Evolutionary conservation across 2,797 vertebrate genomes (phyloP).

Genomic region (Oreochromis grahami): DNA sequence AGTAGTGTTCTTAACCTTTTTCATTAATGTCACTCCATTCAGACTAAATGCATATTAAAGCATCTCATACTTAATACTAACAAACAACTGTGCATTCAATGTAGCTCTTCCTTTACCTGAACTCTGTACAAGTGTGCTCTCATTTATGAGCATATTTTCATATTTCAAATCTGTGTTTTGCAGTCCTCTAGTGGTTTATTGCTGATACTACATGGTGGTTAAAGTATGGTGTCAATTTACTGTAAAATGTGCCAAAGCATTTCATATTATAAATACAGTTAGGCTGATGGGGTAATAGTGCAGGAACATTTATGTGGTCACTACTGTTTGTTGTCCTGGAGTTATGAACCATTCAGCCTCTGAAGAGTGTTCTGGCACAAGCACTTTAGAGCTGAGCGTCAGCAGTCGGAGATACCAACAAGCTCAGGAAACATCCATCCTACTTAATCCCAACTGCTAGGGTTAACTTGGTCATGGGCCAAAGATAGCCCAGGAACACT

Average conservation of each 20-base stretch:
- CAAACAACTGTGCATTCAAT: not conserved
- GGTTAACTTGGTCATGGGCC: not conserved
- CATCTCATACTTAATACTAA: not conserved
- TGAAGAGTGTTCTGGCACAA: not conserved
- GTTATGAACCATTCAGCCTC: not conserved
- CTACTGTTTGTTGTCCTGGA: not conserved
- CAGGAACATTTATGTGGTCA: not conserved
- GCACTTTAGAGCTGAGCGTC: not conserved
- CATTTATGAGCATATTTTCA: not conserved
- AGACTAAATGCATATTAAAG: not conserved
- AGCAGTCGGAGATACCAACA: not conserved
- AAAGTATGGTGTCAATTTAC: not conserved
- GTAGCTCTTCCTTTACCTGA: not conserved
- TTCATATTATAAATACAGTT: not conserved
- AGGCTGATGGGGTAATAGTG: not conserved
- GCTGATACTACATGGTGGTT: not conserved
- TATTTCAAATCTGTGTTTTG: not conserved
- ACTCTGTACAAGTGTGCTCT: not conserved
- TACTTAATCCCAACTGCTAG: slow-evolving; percentile 4
- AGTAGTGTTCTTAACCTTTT: not conserved
- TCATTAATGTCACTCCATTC: not conserved
- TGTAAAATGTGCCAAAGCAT: not conserved
- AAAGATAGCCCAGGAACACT: not conserved
- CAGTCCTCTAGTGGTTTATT: slow-evolving; percentile 45
- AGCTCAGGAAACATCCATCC: not conserved